Conservation (phyloP, 2,797 vertebrate genomes). For the Anolis apletophallus region DNA sequence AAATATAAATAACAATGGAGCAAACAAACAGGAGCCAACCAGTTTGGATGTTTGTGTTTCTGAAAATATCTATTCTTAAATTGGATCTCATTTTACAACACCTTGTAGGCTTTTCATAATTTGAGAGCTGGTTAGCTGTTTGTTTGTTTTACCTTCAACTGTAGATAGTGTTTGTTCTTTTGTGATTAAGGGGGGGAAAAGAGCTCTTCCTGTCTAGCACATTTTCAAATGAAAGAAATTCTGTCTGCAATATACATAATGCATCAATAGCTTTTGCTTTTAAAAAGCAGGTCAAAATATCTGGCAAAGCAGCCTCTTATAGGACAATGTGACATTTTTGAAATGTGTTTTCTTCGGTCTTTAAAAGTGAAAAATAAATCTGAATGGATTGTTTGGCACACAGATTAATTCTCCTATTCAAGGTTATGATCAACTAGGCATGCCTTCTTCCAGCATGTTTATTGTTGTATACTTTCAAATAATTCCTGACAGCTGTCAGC, state of each 20-base stretch:
- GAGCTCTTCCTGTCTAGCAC: neutral
- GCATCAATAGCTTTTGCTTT: neutral
- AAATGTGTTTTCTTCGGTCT: neutral
- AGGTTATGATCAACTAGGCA: no score
- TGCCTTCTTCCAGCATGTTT: neutral
- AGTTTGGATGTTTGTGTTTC: conserved; percentile 41
- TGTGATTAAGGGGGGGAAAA: neutral
- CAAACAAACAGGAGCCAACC: conserved; percentile 56
- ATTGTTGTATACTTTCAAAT: no score
- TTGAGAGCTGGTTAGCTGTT: neutral
- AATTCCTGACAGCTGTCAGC: no score
- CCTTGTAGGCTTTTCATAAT: conserved; percentile 5
- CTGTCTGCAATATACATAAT: neutral
- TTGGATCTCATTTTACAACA: conserved; percentile 32
- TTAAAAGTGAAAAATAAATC: neutral
- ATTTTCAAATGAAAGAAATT: neutral
- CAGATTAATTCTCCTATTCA: no score
- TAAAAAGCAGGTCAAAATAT: neutral
- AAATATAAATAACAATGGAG: conserved; percentile 59
- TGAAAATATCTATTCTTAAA: conserved; percentile 55
- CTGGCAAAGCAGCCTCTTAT: neutral
- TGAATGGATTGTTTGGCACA: neutral
- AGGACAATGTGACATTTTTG: neutral
- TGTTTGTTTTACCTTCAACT: conserved; percentile 9
- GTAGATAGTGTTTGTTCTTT: neutral